Percentiles rank a stretch among this genome's conserved stretches.
Evolutionary conservation across 2,797 vertebrate species (phyloP).

Genomic region (Gymnocypris eckloni): DNA sequence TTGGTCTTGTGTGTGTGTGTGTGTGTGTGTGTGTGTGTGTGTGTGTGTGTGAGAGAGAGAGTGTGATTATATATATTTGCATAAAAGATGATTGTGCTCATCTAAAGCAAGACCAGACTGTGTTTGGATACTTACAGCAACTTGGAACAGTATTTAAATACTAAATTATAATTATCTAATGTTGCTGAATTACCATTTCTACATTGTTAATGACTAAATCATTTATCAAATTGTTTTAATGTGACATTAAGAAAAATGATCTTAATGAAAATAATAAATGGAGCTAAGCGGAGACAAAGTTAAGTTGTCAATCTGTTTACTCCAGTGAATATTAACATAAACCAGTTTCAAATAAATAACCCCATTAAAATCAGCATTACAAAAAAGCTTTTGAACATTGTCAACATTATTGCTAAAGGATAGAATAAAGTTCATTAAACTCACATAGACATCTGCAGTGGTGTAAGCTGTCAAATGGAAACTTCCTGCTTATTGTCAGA

Average conservation of each 20-base stretch:
- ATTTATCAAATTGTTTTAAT: neutral
- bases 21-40: neutral
- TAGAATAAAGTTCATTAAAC: neutral
- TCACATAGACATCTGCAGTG: neutral
- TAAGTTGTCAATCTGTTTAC: neutral
- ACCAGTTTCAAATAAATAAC: neutral
- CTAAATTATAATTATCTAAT: neutral
- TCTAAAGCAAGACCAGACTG: neutral
- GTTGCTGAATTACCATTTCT: neutral
- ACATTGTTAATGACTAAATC: neutral
- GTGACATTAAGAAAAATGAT: neutral
- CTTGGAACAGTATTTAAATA: neutral
- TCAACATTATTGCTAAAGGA: neutral
- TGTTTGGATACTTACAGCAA: neutral
- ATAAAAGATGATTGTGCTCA: neutral
- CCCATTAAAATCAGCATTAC: neutral
- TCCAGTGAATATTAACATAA: neutral
- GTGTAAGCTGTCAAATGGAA: neutral
- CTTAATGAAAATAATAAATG: neutral
- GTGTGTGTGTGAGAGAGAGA: too few species aligned
- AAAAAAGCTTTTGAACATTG: neutral
- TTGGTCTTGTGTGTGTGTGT: neutral
- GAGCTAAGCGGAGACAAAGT: neutral
- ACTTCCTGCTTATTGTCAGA: neutral
- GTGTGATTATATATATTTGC: neutral